phyloP scores from a whole-genome alignment of 2,113 vertebrate species.

The Mesocricetus auratus region DNA sequence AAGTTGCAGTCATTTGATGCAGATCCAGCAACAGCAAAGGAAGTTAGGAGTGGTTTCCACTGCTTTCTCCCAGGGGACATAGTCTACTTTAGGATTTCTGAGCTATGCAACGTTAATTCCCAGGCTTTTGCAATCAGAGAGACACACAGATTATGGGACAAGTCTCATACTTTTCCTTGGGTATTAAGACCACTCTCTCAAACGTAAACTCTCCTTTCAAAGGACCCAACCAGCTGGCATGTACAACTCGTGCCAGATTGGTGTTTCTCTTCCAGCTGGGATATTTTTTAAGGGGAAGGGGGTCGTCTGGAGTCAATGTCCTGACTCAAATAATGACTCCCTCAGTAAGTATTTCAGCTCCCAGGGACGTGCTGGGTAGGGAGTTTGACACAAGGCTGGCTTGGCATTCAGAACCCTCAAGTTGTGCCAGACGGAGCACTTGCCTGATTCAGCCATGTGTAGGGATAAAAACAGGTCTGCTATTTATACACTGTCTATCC shows the following conservation, averaged over 20 bases:
- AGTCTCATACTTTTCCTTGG: neutral
- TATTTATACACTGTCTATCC: constrained; percentile 70
- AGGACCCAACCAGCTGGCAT: neutral
- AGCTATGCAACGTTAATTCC: constrained; percentile 38
- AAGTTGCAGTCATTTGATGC: constrained; percentile 30
- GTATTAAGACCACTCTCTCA: constrained; percentile 15
- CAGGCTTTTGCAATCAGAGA: constrained; percentile 40
- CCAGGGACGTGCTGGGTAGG: constrained; percentile 30
- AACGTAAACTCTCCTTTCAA: neutral
- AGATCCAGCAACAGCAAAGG: constrained; percentile 55
- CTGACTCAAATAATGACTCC: constrained; percentile 64
- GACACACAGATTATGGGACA: constrained; percentile 20
- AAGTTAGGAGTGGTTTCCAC: constrained; percentile 51
- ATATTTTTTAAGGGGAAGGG: constrained; percentile 6
- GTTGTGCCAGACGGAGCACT: constrained; percentile 69
- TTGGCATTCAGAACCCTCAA: constrained; percentile 71
- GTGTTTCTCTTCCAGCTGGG: constrained; percentile 43
- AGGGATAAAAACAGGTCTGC: constrained; percentile 70
- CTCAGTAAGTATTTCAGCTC: constrained; percentile 61
- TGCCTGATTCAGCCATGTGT: constrained; percentile 67
- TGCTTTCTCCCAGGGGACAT: neutral
- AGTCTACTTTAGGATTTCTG: constrained; percentile 46
- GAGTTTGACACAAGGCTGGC: constrained; percentile 59
- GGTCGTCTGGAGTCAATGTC: constrained; percentile 51
- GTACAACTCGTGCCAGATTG: constrained; percentile 27